Base-by-base conservation (phyloP, 2,888 invertebrate genomes). In the Monochamus alternatus region DNA sequence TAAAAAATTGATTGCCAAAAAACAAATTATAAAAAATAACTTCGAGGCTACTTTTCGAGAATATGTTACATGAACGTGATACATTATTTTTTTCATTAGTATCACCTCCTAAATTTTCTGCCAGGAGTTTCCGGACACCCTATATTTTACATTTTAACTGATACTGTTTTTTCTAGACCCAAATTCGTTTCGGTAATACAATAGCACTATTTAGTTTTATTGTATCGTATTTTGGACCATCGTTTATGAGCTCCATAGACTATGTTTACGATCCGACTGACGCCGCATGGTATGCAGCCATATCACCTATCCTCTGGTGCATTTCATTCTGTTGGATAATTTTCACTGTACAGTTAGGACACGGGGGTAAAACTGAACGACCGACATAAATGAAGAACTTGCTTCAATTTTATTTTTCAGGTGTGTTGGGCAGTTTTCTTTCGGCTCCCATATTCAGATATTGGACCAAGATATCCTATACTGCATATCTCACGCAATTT, bases 271-370 rank as follows among this genome's bases (percentile, higher is more conserved):
- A 92, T 83, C 90, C 92, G 0, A 87, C 89, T 3, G 92, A 94
- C 86, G 93, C 93, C 0, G 94, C 93, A 3, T 90, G 91, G 83
- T 94, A 94, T 83, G 93, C 94, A 12, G 93, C 94, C 2, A 92
- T 94, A 81, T 92, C 93, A 3, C 94, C 94, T 0, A 92, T 94
- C 73, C 91, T 92, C 14, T 94, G 94, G 94, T 93, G 93, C 81
- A 87, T 90, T 14, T 89, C 92, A 76, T 93, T 93, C 82, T 91
- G 90, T n/a, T 94, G 94, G 94, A 88, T 93, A 30, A 92, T 93
- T 44, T 91, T 93, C 83, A 90, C 91, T 47, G 90, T 92, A 3
- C 92, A 94, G 79, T 90, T 92, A 75, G 93, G 92, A 78, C 91
- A 93, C 84, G 89, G 87, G 86, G 91, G 92, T 92, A 86, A 84